A percentile compares a stretch with the other conserved stretches of the same genome.
phyloP scores from a whole-genome alignment of 1,140 invertebrate species.

The Trialeurodes vaporariorum region DNA sequence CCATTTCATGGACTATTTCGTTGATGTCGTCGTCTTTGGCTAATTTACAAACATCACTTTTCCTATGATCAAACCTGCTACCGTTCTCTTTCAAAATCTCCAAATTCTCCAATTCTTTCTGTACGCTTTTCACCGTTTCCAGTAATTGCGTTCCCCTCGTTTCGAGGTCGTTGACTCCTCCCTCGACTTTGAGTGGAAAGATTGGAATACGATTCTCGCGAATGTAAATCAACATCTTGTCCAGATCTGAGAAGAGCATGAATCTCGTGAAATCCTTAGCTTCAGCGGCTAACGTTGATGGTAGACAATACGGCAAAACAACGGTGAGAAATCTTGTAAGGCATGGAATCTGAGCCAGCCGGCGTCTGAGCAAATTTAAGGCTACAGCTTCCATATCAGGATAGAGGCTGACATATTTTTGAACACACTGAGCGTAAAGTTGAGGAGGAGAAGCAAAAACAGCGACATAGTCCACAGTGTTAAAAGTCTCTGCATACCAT shows the following conservation, averaged over 20 bases:
- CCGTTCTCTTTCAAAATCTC: not conserved
- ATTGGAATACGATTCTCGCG: conserved; percentile 7
- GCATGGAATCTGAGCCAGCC: conserved; percentile 11
- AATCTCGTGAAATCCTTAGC: conserved; percentile 12
- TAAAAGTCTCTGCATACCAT: conserved; percentile 8
- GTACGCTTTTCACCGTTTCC: not conserved
- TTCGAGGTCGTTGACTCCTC: conserved; percentile 7
- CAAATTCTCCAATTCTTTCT: not conserved
- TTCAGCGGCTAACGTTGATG: conserved; percentile 6
- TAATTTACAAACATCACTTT: not conserved
- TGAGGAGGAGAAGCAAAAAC: conserved; percentile 12
- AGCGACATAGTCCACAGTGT: conserved; percentile 9
- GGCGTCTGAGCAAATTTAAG: conserved; percentile 4
- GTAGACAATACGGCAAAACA: conserved; percentile 8
- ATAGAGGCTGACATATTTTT: conserved; percentile 8
- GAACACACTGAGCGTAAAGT: not conserved
- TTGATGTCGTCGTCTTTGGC: not conserved
- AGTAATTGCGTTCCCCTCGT: conserved; percentile 9
- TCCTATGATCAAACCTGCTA: not conserved
- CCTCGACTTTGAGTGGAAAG: conserved; percentile 10
- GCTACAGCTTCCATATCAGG: conserved; percentile 10
- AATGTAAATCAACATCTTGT: conserved; percentile 8
- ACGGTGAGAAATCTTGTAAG: conserved; percentile 10
- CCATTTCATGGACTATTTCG: not conserved
- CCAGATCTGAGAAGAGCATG: conserved; percentile 2